phyloP scores from a whole-genome alignment of 1,140 invertebrate genomes.

The Drosophila prosaltans region DNA sequence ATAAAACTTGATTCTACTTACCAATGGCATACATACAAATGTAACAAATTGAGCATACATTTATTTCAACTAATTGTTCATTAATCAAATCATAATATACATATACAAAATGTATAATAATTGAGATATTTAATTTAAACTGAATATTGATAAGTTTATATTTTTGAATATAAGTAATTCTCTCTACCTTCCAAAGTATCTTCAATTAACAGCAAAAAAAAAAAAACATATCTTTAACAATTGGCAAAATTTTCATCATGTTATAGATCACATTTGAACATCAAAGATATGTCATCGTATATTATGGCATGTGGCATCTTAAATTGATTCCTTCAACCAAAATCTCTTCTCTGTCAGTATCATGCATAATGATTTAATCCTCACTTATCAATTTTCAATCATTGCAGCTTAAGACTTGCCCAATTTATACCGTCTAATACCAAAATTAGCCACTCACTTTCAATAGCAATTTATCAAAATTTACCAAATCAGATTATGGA shows the following conservation, averaged over 20 bases:
- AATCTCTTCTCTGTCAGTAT: not conserved
- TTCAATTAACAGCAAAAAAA: no score
- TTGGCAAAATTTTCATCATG: no score
- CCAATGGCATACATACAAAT: no score
- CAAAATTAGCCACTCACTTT: conserved; percentile 66
- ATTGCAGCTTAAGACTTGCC: conserved; percentile 27
- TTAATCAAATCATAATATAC: not conserved
- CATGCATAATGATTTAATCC: conserved; percentile 25
- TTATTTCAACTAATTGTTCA: not conserved
- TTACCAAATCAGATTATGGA: conserved; percentile 63
- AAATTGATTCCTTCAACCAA: not conserved
- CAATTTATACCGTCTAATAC: conserved; percentile 24
- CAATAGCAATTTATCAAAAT: conserved; percentile 68
- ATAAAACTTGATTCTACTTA: not conserved
- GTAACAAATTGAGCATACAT: not conserved
- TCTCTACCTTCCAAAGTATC: no score
- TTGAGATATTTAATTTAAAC: no score
- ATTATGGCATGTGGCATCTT: not conserved
- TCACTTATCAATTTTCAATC: conserved; percentile 38
- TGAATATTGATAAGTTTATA: no score
- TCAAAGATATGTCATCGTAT: no score
- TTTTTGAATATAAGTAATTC: no score
- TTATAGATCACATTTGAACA: no score
- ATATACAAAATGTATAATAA: no score
- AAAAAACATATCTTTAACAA: no score